Evolutionary conservation across 2,797 vertebrate species (phyloP).

Genomic region (Tarsius wallacei): DNA sequence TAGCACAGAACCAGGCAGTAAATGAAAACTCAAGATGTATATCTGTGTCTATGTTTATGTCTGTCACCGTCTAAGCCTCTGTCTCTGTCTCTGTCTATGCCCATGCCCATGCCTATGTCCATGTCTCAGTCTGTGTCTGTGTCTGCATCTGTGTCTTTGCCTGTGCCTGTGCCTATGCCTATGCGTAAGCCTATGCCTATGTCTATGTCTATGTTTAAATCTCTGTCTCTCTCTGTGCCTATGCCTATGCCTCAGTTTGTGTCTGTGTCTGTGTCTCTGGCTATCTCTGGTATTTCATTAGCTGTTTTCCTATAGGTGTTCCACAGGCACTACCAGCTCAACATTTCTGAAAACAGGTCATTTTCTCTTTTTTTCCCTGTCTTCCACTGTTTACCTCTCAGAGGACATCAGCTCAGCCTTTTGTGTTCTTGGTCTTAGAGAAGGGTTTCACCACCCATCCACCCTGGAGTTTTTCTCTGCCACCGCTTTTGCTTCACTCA

Average conservation of each 20-base stretch:
- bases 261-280: too few species aligned
- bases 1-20: neutral
- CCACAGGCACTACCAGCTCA: neutral
- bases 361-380: neutral
- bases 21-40: neutral
- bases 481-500: neutral
- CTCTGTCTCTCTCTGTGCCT: too few species aligned
- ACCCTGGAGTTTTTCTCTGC: neutral
- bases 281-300: neutral
- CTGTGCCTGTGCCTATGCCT: too few species aligned
- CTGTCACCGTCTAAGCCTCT: too few species aligned
- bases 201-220: too few species aligned
- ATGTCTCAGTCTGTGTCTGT: too few species aligned
- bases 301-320: neutral
- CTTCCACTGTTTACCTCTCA: neutral
- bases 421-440: neutral
- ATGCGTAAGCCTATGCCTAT: too few species aligned
- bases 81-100: too few species aligned
- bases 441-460: neutral
- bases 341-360: slow-evolving; percentile 8
- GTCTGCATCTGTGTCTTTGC: too few species aligned
- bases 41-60: too few species aligned
- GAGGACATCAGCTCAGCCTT: neutral
- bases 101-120: too few species aligned
- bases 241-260: too few species aligned